Conservation (phyloP, 2,797 vertebrate genomes). For the Lacerta viridis region DNA sequence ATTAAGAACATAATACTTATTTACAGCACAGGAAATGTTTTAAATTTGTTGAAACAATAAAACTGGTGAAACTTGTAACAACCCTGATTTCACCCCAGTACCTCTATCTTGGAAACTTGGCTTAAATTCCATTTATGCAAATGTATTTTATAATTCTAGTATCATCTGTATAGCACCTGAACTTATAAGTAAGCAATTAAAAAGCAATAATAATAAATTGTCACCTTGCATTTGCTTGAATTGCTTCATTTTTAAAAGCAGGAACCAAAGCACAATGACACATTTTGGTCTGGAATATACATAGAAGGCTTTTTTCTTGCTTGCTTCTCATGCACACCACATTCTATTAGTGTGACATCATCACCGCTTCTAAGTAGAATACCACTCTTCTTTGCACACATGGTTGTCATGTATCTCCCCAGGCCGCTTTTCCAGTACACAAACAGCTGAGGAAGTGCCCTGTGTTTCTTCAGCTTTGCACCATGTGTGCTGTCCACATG, state of each 20-base stretch:
- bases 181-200: not conserved
- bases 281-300: conserved; percentile 5
- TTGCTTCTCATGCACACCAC: conserved; percentile 25
- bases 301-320: not conserved
- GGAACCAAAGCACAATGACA: conserved; percentile 11
- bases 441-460: conserved; percentile 33
- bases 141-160: conserved; percentile 65
- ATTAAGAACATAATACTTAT: conserved; percentile 74
- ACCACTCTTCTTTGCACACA: conserved; percentile 32
- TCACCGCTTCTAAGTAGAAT: conserved; percentile 32
- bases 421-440: conserved; percentile 35
- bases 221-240: not conserved
- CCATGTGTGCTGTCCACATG: conserved; percentile 39
- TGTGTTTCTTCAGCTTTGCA: conserved; percentile 49
- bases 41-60: conserved; percentile 69
- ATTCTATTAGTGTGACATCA: conserved; percentile 37
- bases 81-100: conserved; percentile 60
- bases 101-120: conserved; percentile 53
- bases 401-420: conserved; percentile 11
- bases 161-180: conserved; percentile 44
- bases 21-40: conserved; percentile 74
- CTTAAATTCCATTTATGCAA: conserved; percentile 51
- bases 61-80: conserved; percentile 69
- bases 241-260: conserved; percentile 26
- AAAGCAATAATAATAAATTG: conserved; percentile 7